Evolutionary conservation across 2,888 invertebrate species (phyloP), one percentile per base, ranked within the genome.

Genomic region (Oligia fasciuncula): DNA sequence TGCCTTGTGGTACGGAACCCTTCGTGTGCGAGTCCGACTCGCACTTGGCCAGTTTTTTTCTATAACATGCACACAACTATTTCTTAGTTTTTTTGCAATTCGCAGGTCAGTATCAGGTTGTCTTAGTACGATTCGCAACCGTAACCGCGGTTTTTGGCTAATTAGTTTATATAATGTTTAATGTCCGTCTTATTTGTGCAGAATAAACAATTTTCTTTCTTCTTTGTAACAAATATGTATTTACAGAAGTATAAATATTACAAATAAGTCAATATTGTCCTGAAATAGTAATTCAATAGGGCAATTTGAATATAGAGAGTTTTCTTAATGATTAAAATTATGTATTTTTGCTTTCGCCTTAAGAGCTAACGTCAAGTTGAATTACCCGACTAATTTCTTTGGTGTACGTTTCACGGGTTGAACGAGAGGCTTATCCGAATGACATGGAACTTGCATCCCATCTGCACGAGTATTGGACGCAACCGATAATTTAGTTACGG

Each of bases 401-500:
- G 54, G 23, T 67, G 49, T 49, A n/a, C 19, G 40, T 40, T 57
- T 49, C 40, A 51, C n/a, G 29, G 6, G 6, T 62, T 68, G 40
- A 6, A 29, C 46, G 6, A 65, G 57, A 2, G 35, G 67, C 35
- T 73, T 73, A 73, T 76, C 69, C 51, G 9, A 14, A 60, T 54
- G 29, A 54, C 71, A 85, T 54, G 67, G 60, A 68, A 65, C 40
- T 63, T 73, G 67, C 76, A 77, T 72, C n/a, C 65, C 19, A 14
- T 23, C 23, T 71, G 71, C 23, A 68, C 14, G 51, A 23, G 40
- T 51, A 14, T 46, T 66, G 13, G 49, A 51, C 49, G 68, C 83
- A 43, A 0, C 76, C 65, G 43, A 70, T 85, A 77, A 84, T 81
- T 69, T 0, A 40, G 19, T 84, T 85, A 82, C 49, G 35, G 46